These are phyloP conservation scores for Phenganax subtilis DNA, from an alignment of 92 coral and sea anemone species.

Conservation along the genomic window DNA sequence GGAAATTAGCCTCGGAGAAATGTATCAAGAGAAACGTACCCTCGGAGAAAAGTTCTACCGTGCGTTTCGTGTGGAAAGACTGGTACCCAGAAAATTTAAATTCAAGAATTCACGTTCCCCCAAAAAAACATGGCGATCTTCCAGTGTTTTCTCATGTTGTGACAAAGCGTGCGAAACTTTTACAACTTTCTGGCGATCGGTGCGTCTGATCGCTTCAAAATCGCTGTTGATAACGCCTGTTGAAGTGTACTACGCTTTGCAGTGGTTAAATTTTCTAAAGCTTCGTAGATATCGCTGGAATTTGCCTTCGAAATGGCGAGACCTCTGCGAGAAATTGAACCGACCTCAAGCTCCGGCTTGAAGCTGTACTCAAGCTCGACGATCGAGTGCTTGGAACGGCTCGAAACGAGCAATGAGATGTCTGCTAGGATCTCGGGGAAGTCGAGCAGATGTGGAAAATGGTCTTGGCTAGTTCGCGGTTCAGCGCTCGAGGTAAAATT, in stretches of 20 bases:
- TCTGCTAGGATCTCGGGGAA: conserved; percentile 61
- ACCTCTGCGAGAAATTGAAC: conserved; percentile 56
- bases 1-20: no score
- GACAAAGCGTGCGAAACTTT: background rate
- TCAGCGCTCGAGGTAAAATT: conserved; percentile 69
- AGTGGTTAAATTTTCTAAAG: background rate
- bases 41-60: no score
- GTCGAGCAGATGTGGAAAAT: conserved; percentile 45
- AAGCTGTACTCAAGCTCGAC: conserved; percentile 67
- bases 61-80: background rate
- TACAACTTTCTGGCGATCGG: background rate
- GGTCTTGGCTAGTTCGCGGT: conserved; percentile 90
- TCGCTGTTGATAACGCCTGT: background rate
- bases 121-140: conserved; percentile 6
- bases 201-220: background rate
- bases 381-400: conserved; percentile 85
- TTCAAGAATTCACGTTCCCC: background rate
- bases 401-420: conserved; percentile 63
- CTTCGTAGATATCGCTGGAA: background rate
- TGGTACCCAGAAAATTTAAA: background rate
- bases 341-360: conserved; percentile 61
- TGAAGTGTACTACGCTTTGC: background rate
- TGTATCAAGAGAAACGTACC: no score
- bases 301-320: conserved; percentile 9
- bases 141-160: background rate